phyloP scores from a whole-genome alignment of 2,113 vertebrate genomes.

The Capreolus pygargus region DNA sequence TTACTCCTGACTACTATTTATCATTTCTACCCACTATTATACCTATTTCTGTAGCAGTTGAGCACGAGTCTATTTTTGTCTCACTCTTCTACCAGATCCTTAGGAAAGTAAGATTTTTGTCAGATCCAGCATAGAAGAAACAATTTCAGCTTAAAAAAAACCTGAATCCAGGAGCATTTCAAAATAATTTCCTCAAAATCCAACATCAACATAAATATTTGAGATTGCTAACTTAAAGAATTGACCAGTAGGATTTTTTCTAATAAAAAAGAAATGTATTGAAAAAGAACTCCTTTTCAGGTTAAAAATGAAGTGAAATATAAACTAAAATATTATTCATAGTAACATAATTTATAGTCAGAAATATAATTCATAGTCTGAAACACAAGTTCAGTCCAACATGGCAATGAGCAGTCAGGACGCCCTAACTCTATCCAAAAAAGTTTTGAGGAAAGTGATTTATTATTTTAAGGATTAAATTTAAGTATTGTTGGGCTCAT shows the following conservation, averaged over 20 bases:
- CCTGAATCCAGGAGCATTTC: not conserved
- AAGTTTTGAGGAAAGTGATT: not conserved
- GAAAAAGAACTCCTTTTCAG: not conserved
- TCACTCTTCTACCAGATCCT: constrained; percentile 12
- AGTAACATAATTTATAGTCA: not conserved
- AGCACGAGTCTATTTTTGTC: constrained; percentile 36
- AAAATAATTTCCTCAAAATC: constrained; percentile 42
- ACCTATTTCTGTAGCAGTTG: constrained; percentile 45
- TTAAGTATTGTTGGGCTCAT: not conserved
- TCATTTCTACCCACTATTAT: constrained; percentile 5
- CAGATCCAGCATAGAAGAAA: not conserved
- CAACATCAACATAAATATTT: not conserved
- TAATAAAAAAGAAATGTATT: not conserved
- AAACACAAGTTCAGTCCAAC: constrained; percentile 34
- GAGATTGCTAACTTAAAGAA: constrained; percentile 2
- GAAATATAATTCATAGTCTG: constrained; percentile 14
- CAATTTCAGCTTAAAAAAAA: not conserved
- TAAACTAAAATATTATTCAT: constrained; percentile 12
- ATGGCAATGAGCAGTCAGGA: not conserved
- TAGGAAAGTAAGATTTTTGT: constrained; percentile 21
- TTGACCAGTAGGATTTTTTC: not conserved
- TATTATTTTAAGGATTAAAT: not conserved
- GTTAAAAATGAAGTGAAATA: constrained; percentile 24
- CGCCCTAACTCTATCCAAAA: not conserved
- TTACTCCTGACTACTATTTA: not conserved